Percentiles rank a stretch among this genome's conserved stretches.
phyloP scores from a whole-genome alignment of 2,888 invertebrate species.

The Apamea anceps region DNA sequence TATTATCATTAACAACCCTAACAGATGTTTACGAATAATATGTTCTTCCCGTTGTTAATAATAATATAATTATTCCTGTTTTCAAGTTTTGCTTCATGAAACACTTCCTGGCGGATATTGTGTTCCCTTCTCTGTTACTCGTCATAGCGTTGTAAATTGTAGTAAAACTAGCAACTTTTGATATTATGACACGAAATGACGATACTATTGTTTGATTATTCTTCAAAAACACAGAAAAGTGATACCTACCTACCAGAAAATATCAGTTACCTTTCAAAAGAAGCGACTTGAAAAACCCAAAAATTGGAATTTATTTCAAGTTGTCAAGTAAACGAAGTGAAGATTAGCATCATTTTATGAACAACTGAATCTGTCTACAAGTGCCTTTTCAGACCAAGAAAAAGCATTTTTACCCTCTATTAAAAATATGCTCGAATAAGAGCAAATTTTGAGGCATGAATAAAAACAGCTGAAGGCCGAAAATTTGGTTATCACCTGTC shows the following conservation, averaged over 20 bases:
- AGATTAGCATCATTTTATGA: slow-evolving; percentile 38
- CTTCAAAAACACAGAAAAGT: neutral
- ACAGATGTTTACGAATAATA: neutral
- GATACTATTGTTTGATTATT: slow-evolving; percentile 30
- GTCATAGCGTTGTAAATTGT: slow-evolving; percentile 44
- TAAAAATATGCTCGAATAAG: slow-evolving; percentile 40
- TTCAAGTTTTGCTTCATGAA: slow-evolving; percentile 59
- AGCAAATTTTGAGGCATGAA: slow-evolving; percentile 27
- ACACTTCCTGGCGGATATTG: slow-evolving; percentile 63
- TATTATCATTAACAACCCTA: slow-evolving; percentile 8
- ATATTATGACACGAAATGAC: slow-evolving; percentile 48
- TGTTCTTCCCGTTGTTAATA: slow-evolving; percentile 5
- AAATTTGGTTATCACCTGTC: slow-evolving; percentile 51
- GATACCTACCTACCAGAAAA: slow-evolving; percentile 22
- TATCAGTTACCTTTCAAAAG: slow-evolving; percentile 35
- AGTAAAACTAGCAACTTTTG: slow-evolving; percentile 35
- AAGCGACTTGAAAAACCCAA: slow-evolving; percentile 5
- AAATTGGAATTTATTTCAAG: slow-evolving; percentile 38
- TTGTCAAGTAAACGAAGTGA: slow-evolving; percentile 32
- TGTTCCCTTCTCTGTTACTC: slow-evolving; percentile 53
- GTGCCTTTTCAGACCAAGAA: slow-evolving; percentile 19
- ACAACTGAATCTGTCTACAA: slow-evolving; percentile 33
- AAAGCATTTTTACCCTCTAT: slow-evolving; percentile 31
- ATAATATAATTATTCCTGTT: slow-evolving; percentile 40
- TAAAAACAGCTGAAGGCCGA: slow-evolving; percentile 43